A percentile compares a stretch with the other conserved stretches of the same genome.
Evolutionary conservation across 2,888 invertebrate species (phyloP).

Genomic region (Cryptocheilus praepositus): DNA sequence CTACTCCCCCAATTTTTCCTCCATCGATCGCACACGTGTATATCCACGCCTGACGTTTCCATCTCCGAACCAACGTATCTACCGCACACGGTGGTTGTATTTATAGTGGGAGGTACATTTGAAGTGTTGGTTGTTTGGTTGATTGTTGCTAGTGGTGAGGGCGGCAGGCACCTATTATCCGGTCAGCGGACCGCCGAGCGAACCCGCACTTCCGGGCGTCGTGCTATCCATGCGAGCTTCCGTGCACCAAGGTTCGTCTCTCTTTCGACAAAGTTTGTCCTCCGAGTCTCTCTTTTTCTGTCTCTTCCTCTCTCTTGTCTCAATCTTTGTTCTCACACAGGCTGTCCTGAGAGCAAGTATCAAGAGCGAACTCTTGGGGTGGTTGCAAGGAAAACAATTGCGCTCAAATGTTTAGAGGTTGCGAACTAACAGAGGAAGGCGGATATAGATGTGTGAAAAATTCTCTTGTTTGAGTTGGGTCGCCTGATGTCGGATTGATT

Average conservation of each 20-base stretch:
- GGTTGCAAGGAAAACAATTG: too few species aligned
- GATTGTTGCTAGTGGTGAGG: constrained; percentile 89
- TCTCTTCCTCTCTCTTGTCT: not conserved
- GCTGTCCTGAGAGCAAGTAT: too few species aligned
- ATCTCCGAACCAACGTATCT: constrained; percentile 28
- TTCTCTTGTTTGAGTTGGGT: too few species aligned
- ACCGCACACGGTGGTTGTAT: constrained; percentile 59
- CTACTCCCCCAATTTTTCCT: too few species aligned
- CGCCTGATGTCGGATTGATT: too few species aligned
- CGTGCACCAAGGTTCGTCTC: constrained; percentile 76
- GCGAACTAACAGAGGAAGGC: too few species aligned
- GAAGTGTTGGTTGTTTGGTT: constrained; percentile 76
- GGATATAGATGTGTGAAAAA: too few species aligned
- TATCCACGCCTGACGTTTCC: not conserved
- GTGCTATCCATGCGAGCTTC: constrained; percentile 75
- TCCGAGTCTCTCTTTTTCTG: constrained; percentile 39
- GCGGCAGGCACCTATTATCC: constrained; percentile 95
- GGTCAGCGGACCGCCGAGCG: constrained; percentile 82
- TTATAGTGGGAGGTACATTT: constrained; percentile 73
- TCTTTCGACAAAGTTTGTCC: constrained; percentile 64
- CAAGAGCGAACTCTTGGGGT: too few species aligned
- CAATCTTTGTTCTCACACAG: not conserved
- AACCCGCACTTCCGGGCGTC: constrained; percentile 78
- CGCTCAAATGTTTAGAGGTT: too few species aligned
- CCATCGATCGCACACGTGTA: not conserved